phyloP scores from a whole-genome alignment of 1,140 invertebrate genomes.

The Drosophila repleta region DNA sequence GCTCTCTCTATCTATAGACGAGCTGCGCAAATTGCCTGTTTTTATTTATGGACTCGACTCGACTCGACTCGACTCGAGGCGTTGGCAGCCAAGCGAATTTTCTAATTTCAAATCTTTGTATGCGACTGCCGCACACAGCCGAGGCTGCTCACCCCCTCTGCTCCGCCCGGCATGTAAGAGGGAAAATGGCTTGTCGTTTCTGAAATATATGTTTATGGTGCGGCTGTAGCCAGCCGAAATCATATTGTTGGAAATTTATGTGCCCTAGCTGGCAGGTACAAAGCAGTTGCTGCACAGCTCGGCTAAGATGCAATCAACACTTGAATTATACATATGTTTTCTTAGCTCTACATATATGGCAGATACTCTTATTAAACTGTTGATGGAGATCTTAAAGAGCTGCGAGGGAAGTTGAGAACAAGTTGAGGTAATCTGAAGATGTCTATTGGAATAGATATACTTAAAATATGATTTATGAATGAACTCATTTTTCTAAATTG shows the following conservation, averaged over 20 bases:
- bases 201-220: conserved; percentile 68
- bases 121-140: conserved; percentile 5
- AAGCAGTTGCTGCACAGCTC: conserved; percentile 32
- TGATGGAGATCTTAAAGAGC: conserved; percentile 17
- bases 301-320: conserved; percentile 25
- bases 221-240: conserved; percentile 54
- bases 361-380: conserved; percentile 17
- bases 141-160: no score
- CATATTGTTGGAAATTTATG: conserved; percentile 78
- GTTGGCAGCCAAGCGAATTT: conserved; percentile 63
- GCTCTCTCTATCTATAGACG: conserved; percentile 63
- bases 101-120: conserved; percentile 71
- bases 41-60: conserved; percentile 79
- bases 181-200: conserved; percentile 65
- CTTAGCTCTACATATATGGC: neutral
- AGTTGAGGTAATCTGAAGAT: neutral
- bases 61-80: conserved; percentile 65
- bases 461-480: no score
- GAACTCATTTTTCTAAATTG: no score
- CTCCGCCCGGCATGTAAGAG: conserved; percentile 8
- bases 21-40: conserved; percentile 69
- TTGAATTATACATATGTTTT: neutral
- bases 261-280: conserved; percentile 28
- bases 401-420: neutral
- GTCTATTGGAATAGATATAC: no score